A percentile compares a stretch with the other conserved stretches of the same genome.
Conservation (phyloP, 2,888 invertebrate genomes). For the Deilephila elpenor region DNA sequence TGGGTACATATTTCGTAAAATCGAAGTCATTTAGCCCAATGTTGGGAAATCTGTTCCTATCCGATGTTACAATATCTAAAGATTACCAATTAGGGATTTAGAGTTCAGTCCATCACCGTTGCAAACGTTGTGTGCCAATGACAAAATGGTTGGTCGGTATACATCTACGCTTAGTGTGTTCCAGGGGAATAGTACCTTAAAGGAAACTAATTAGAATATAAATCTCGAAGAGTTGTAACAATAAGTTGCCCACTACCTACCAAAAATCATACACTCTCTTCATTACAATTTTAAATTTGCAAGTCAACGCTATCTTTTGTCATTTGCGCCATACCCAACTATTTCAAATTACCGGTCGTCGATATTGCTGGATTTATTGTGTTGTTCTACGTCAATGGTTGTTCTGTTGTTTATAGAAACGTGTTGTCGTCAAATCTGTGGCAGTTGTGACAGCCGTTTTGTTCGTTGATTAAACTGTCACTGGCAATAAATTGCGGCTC, state of each 20-base stretch:
- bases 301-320: background rate
- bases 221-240: too few relatives aligned
- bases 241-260: too few relatives aligned
- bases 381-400: too few relatives aligned
- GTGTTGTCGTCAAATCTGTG: slow-evolving; percentile 14
- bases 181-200: too few relatives aligned
- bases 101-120: too few relatives aligned
- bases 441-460: slow-evolving; percentile 16
- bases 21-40: background rate
- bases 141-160: too few relatives aligned
- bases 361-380: slow-evolving; percentile 47
- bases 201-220: too few relatives aligned
- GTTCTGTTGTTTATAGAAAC: slow-evolving; percentile 39
- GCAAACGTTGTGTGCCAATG: too few relatives aligned
- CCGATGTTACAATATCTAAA: background rate
- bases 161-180: too few relatives aligned
- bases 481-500: background rate
- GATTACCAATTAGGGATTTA: too few relatives aligned
- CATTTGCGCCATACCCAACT: slow-evolving; percentile 23
- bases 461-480: slow-evolving; percentile 3
- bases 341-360: slow-evolving; percentile 42
- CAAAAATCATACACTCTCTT: too few relatives aligned
- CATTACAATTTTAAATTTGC: too few relatives aligned
- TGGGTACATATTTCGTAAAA: background rate
- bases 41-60: background rate